These are phyloP conservation scores for Eidolon dupreanum DNA, from an alignment of 2,797 vertebrate species.

Conservation along the genomic window DNA sequence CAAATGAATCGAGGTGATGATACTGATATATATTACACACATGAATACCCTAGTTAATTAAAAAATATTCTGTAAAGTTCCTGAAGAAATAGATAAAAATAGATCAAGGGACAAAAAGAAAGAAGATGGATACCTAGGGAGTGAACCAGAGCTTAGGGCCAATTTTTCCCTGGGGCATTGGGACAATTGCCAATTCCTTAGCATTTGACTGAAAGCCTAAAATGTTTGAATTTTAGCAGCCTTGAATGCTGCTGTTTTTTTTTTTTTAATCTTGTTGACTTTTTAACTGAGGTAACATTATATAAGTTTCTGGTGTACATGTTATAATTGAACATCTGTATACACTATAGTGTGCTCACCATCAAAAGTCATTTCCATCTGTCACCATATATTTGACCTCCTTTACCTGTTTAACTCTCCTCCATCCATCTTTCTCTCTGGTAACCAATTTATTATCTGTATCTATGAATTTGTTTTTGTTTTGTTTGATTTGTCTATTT, in stretches of 20 bases:
- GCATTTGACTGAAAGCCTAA: not conserved
- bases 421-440: not conserved
- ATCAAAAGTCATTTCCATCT: not conserved
- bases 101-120: not conserved
- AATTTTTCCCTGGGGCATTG: not conserved
- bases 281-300: not conserved
- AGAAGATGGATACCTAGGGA: not conserved
- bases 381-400: not conserved
- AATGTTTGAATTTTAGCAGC: not conserved
- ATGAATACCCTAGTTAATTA: not conserved
- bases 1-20: not conserved
- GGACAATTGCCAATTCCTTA: slow-evolving; percentile 20
- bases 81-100: not conserved
- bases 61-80: slow-evolving; percentile 2
- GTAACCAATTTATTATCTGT: not conserved
- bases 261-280: not conserved
- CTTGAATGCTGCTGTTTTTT: not conserved
- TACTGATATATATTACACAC: not conserved
- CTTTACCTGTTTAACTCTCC: not conserved
- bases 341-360: not conserved
- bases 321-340: not conserved
- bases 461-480: not conserved
- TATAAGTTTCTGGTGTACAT: not conserved
- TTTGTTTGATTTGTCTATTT: not conserved
- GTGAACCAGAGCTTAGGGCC: not conserved